phyloP scores from a whole-genome alignment of 2,113 vertebrate species.

The Etheostoma spectabile region DNA sequence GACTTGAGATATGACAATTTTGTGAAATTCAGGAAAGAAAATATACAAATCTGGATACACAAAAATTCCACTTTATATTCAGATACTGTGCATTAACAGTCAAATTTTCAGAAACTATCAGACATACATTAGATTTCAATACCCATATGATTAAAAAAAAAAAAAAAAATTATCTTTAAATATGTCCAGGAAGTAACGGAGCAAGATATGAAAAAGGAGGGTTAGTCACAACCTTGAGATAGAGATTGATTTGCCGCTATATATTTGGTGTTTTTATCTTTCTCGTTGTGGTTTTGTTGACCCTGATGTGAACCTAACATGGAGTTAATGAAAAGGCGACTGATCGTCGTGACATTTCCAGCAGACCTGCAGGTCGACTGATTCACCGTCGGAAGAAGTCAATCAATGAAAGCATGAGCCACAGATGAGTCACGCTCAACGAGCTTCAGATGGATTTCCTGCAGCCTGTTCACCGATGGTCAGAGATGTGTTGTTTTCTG shows the following conservation, averaged over 20 bases:
- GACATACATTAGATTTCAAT: neutral
- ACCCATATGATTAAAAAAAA: neutral
- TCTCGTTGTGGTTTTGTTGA: neutral
- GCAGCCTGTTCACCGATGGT: slow-evolving; percentile 5
- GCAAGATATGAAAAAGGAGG: neutral
- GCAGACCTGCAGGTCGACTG: slow-evolving; percentile 20
- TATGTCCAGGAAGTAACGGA: neutral
- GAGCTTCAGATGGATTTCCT: neutral
- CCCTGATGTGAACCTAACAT: neutral
- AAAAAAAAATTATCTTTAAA: neutral
- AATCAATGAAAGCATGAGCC: slow-evolving; percentile 6
- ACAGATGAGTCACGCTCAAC: slow-evolving; percentile 28
- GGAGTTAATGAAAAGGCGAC: slow-evolving; percentile 21
- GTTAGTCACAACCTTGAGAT: neutral
- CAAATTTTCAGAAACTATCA: neutral
- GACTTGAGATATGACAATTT: no score
- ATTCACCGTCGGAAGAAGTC: slow-evolving; percentile 45
- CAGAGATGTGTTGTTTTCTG: neutral
- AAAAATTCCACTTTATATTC: neutral
- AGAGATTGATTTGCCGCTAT: neutral
- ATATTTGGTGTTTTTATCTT: neutral
- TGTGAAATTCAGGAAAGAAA: no score
- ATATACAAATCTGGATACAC: no score
- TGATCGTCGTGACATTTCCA: slow-evolving; percentile 53
- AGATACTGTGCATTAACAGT: neutral